Percentiles rank a stretch among this genome's conserved stretches.
phyloP scores from a whole-genome alignment of 2,113 vertebrate genomes.

The Aramus guarauna region DNA sequence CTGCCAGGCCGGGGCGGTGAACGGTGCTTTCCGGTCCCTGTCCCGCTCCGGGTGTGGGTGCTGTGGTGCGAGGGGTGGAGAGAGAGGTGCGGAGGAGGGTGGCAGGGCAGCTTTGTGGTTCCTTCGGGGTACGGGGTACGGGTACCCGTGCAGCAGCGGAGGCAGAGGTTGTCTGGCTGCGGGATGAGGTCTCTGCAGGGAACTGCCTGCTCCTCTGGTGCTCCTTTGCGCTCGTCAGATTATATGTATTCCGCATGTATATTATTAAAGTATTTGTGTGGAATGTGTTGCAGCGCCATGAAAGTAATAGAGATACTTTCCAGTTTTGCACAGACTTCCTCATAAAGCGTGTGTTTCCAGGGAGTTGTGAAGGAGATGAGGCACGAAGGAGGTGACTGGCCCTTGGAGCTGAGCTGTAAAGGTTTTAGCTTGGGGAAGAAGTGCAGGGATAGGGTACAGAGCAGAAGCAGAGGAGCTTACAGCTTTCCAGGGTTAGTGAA shows the following conservation, averaged over 20 bases:
- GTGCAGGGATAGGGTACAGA: not conserved
- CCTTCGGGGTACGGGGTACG: not conserved
- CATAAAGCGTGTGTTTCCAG: not conserved
- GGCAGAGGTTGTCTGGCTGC: not conserved
- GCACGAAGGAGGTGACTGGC: not conserved
- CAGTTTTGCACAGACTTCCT: not conserved
- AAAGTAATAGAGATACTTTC: not conserved
- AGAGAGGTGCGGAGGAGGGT: not conserved
- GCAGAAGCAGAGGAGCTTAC: not conserved
- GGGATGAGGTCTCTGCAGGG: not conserved
- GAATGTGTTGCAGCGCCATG: rapidly evolving
- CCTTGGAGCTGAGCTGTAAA: not conserved
- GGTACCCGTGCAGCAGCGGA: not conserved
- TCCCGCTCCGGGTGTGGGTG: not conserved
- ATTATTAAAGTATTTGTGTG: not conserved
- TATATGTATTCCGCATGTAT: not conserved
- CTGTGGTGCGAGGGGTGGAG: not conserved
- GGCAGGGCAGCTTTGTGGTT: not conserved
- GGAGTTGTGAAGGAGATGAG: not conserved
- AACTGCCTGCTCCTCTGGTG: too few species aligned
- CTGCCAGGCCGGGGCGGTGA: not conserved
- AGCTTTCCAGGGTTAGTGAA: not conserved
- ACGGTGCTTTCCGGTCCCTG: rapidly evolving
- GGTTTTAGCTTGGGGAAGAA: not conserved
- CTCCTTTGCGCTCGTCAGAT: not conserved